Evolutionary conservation across 2,113 vertebrate species (phyloP).

Genomic region (Eretmochelys imbricata): DNA sequence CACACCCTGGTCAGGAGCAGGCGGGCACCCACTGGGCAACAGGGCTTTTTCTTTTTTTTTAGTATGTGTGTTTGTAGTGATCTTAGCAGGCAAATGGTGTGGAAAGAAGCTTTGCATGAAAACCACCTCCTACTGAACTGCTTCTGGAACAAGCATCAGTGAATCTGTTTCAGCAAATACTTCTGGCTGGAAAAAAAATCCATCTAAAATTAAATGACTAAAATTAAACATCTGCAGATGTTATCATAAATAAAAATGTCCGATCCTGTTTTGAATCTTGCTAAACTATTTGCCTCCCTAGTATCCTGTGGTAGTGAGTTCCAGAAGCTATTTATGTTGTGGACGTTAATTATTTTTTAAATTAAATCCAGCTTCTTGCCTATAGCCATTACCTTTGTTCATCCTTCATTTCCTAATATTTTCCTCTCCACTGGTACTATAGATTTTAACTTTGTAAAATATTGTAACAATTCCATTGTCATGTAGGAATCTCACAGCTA

Average conservation of each 20-base stretch:
- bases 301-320: neutral
- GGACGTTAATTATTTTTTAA: neutral
- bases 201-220: neutral
- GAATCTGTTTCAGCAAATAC: neutral
- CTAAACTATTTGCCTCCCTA: neutral
- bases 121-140: neutral
- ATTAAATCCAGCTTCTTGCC: neutral
- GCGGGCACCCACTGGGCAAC: neutral
- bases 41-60: neutral
- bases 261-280: neutral
- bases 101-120: neutral
- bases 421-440: neutral
- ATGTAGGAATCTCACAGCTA: neutral
- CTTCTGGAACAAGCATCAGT: neutral
- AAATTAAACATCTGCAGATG: neutral
- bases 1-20: neutral
- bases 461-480: neutral
- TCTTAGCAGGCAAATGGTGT: neutral
- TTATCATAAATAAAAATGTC: neutral
- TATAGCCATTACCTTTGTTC: neutral
- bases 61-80: neutral
- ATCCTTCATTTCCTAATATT: neutral
- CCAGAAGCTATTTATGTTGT: neutral
- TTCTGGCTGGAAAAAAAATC: neutral
- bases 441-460: neutral